Percentiles rank a stretch among this genome's conserved stretches.
These are phyloP conservation scores for Bothrops jararaca DNA, from an alignment of 2,113 vertebrate species.

Conservation along the genomic window DNA sequence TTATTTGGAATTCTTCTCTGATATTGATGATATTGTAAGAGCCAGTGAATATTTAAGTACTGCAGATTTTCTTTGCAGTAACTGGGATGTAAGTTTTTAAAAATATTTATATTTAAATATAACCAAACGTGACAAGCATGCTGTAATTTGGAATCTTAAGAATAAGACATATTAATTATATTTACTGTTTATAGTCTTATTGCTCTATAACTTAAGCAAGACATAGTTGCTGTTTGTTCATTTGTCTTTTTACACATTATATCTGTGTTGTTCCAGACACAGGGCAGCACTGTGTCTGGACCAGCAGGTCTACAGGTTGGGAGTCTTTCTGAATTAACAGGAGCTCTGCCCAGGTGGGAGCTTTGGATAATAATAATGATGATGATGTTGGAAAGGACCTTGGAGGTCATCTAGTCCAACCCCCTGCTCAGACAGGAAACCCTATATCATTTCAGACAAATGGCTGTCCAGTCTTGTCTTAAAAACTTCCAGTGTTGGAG, in stretches of 20 bases:
- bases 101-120: neutral
- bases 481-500: too few species aligned
- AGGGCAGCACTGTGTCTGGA: neutral
- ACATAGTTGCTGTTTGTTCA: neutral
- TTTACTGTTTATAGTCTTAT: neutral
- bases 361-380: neutral
- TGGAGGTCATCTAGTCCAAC: too few species aligned
- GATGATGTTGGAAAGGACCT: too few species aligned
- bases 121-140: neutral
- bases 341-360: neutral
- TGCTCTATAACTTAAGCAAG: neutral
- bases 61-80: slow-evolving; percentile 83
- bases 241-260: neutral
- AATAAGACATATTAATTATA: neutral
- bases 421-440: too few species aligned
- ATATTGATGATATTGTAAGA: slow-evolving; percentile 82
- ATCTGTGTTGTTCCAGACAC: neutral
- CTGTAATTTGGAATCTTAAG: neutral
- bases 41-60: slow-evolving; percentile 91
- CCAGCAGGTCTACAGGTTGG: neutral
- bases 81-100: slow-evolving; percentile 84
- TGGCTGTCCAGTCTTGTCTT: too few species aligned
- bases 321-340: neutral
- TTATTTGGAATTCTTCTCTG: slow-evolving; percentile 88
- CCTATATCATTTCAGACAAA: too few species aligned